These are phyloP conservation scores for Melierax canorus DNA, from an alignment of 2,113 vertebrate species.

Conservation along the genomic window DNA sequence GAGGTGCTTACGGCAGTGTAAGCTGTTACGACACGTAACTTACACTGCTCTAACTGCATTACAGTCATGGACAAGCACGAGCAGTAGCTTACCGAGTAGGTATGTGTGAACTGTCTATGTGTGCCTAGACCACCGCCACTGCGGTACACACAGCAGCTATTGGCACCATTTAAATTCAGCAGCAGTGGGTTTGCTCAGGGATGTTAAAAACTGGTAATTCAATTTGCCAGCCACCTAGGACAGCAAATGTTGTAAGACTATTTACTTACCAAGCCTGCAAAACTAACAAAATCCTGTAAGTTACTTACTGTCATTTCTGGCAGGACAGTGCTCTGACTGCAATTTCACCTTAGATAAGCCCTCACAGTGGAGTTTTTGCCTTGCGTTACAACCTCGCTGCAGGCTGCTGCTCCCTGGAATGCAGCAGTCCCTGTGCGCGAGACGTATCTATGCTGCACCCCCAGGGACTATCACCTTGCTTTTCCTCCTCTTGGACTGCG, in stretches of 20 bases:
- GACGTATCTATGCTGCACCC: not conserved
- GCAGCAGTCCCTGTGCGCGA: not conserved
- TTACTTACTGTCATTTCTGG: not conserved
- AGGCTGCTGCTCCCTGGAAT: not conserved
- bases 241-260: not conserved
- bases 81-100: not conserved
- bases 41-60: not conserved
- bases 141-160: not conserved
- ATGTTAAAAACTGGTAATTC: not conserved
- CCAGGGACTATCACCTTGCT: not conserved
- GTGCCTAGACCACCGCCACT: not conserved
- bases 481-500: not conserved
- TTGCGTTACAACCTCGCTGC: rapidly evolving
- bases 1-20: rapidly evolving
- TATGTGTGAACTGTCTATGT: rapidly evolving
- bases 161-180: not conserved
- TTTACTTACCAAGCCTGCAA: not conserved
- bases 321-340: not conserved
- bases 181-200: not conserved
- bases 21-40: not conserved
- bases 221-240: not conserved
- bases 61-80: rapidly evolving
- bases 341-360: rapidly evolving
- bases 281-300: not conserved
- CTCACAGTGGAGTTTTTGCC: not conserved